Evolutionary conservation across 2,888 invertebrate genomes (phyloP).

Genomic region (Euphydryas editha): DNA sequence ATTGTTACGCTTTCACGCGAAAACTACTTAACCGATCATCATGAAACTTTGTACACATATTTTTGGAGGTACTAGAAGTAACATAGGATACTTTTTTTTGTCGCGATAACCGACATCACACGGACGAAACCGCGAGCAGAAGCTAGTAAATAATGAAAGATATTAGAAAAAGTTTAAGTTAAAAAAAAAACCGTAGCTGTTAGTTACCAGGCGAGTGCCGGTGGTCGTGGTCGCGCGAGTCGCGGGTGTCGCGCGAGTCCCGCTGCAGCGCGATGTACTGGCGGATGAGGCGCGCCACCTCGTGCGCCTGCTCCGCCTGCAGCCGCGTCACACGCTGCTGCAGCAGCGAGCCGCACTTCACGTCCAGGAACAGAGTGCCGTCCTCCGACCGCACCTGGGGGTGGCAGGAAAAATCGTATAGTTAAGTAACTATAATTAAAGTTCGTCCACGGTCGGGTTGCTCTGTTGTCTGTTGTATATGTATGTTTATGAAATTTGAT

Average conservation of each 20-base stretch:
- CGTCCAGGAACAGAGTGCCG: conserved; percentile 95
- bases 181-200: neutral
- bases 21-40: too few relatives aligned
- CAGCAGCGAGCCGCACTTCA: conserved; percentile 98
- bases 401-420: neutral
- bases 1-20: too few relatives aligned
- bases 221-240: conserved; percentile 16
- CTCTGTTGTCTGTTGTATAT: too few relatives aligned
- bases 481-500: too few relatives aligned
- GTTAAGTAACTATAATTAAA: neutral
- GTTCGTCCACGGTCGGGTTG: neutral
- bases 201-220: conserved; percentile 9
- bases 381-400: conserved; percentile 92
- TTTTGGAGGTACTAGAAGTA: too few relatives aligned
- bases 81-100: too few relatives aligned
- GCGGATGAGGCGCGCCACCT: conserved; percentile 96
- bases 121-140: too few relatives aligned
- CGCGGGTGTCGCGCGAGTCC: conserved; percentile 53
- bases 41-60: too few relatives aligned
- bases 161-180: neutral
- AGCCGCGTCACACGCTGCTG: conserved; percentile 97
- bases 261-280: conserved; percentile 96
- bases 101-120: too few relatives aligned
- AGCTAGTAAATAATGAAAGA: too few relatives aligned
- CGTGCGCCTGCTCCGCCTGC: conserved; percentile 98